phyloP scores from a whole-genome alignment of 2,888 invertebrate species.

The Orchesellides sinensis region DNA sequence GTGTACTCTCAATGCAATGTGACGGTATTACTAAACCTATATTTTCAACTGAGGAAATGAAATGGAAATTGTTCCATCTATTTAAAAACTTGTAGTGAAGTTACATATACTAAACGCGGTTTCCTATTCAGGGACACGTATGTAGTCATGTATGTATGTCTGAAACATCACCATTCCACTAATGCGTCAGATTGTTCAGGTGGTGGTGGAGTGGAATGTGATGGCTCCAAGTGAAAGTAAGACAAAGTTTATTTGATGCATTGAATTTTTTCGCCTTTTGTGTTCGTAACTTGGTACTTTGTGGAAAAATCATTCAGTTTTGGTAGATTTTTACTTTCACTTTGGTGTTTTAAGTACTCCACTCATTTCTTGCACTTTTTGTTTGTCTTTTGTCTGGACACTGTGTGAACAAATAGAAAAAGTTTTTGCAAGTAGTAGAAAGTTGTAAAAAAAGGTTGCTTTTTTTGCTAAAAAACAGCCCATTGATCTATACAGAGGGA shows the following conservation, averaged over 20 bases:
- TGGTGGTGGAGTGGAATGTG: too few relatives aligned
- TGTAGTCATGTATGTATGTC: too few relatives aligned
- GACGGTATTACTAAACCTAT: too few relatives aligned
- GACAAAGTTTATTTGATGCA: too few relatives aligned
- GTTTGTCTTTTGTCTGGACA: neutral
- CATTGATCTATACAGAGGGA: neutral
- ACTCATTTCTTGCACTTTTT: neutral
- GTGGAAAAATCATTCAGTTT: constrained; percentile 27
- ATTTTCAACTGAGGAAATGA: neutral
- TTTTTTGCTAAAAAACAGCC: neutral
- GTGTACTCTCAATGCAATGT: neutral
- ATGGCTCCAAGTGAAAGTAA: too few relatives aligned
- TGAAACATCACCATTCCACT: too few relatives aligned
- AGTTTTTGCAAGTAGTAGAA: neutral
- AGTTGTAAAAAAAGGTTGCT: neutral
- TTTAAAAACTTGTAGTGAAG: neutral
- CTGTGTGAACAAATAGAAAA: neutral
- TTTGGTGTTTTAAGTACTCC: neutral
- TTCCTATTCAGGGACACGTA: too few relatives aligned
- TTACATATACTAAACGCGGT: too few relatives aligned
- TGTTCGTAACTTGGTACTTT: neutral
- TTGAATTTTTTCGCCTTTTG: too few relatives aligned
- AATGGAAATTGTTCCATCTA: constrained; percentile 6
- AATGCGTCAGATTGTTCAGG: too few relatives aligned
- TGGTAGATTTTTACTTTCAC: neutral